These are phyloP conservation scores for Athene cunicularia DNA, from an alignment of 2,113 vertebrate genomes.

Conservation along the genomic window DNA sequence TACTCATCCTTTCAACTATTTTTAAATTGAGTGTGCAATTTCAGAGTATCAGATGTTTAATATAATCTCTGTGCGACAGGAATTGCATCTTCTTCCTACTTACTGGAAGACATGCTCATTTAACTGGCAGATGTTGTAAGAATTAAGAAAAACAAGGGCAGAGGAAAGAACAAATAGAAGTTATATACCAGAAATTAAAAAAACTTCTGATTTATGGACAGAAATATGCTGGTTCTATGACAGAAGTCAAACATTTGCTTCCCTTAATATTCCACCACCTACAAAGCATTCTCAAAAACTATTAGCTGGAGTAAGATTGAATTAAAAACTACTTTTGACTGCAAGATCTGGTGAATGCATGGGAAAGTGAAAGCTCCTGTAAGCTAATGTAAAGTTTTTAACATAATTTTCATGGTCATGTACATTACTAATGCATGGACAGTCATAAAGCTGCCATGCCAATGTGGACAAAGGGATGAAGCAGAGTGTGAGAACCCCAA, in stretches of 20 bases:
- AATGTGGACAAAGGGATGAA: background rate
- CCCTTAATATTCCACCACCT: background rate
- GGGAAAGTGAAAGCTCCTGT: background rate
- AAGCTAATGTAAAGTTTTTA: background rate
- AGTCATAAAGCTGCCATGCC: background rate
- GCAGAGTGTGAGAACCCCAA: rapidly evolving
- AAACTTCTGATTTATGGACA: background rate
- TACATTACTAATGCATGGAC: background rate
- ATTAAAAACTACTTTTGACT: background rate
- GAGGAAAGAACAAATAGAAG: background rate
- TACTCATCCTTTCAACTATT: background rate
- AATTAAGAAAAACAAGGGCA: background rate
- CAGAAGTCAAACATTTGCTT: background rate
- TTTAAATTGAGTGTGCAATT: background rate
- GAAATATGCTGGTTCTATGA: background rate
- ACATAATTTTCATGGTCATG: background rate
- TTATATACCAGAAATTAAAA: background rate
- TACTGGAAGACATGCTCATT: background rate
- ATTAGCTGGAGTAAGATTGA: background rate
- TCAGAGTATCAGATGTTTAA: background rate
- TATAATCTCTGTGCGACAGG: background rate
- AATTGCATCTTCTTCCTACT: background rate
- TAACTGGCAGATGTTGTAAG: background rate
- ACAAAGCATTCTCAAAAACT: background rate
- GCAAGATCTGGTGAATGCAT: background rate